Evolutionary conservation across 2,888 invertebrate genomes (phyloP), one percentile per base, ranked within the genome.

Genomic region (Catocala fraxini): DNA sequence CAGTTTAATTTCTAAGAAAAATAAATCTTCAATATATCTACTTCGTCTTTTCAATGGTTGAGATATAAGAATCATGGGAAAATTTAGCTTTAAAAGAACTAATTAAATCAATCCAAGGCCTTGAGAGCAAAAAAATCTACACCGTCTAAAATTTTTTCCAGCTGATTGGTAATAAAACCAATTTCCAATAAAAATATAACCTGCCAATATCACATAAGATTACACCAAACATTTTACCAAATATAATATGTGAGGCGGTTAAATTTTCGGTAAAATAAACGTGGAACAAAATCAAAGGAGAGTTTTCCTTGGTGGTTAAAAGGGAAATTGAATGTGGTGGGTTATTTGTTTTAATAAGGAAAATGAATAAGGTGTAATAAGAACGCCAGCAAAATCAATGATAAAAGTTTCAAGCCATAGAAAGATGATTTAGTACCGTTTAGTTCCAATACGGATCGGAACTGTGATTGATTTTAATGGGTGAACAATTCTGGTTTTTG

Each of bases 121-220:
- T 12, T 0, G 6, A n/a, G 12, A 6, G 12, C 12, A 45, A 45
- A 45, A 5, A 7, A 15, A 7, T 1, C 6, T 5, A 25, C 10
- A 47, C 25, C 11, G 6, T 9, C 54, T 59, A 74, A 65, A 59
- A 61, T 59, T 65, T 74, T 48, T 9, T 5, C 15, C 2, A 15
- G 4, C 51, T 58, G 34, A 63, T 55, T 63, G 46, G 64, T 49
- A 73, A 70, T 61, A 75, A 75, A 74, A 62, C 39, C 70, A 49
- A 65, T 71, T 59, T 65, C 15, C 49, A 60, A 62, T 59, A 63
- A 71, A 74, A 75, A 63, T 53, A 60, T 47, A 61, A 49, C 53
- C 49, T 53, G n/a, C 45, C 25, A 48, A 42, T 63, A 75, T 49
- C 59, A 13, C 11, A 0, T 33, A 62, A 71, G 59, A 75, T 71